These are phyloP conservation scores for Zootoca vivipara DNA, from an alignment of 2,113 vertebrate species.

Conservation along the genomic window DNA sequence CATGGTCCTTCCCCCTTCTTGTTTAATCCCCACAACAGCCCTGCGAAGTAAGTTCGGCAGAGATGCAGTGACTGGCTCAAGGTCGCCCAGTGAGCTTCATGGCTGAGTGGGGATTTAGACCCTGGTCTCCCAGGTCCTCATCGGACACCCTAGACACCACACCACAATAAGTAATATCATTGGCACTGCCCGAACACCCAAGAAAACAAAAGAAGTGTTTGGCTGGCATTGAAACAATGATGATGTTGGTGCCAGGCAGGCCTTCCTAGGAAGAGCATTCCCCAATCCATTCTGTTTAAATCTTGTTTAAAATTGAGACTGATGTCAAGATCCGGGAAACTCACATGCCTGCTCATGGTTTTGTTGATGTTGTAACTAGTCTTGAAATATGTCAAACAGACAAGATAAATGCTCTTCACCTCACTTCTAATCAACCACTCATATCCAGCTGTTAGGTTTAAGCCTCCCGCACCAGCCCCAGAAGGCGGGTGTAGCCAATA, in stretches of 20 bases:
- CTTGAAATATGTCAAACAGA: not conserved
- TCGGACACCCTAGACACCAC: too few species aligned
- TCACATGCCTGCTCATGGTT: too few species aligned
- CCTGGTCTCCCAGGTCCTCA: too few species aligned
- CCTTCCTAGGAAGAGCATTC: not conserved
- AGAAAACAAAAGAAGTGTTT: too few species aligned
- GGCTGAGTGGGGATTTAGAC: too few species aligned
- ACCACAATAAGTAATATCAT: too few species aligned
- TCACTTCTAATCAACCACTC: not conserved
- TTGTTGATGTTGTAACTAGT: not conserved
- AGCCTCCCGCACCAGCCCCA: conserved; percentile 23
- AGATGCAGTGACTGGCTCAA: not conserved
- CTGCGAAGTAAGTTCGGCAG: not conserved
- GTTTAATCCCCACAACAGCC: not conserved
- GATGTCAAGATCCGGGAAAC: not conserved
- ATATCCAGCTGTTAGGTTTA: accelerated
- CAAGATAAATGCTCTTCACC: not conserved
- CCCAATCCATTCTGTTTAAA: not conserved
- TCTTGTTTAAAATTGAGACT: not conserved
- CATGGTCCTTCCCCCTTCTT: too few species aligned
- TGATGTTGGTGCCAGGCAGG: too few species aligned
- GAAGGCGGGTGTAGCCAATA: not conserved
- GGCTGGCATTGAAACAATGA: too few species aligned
- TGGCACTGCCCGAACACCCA: too few species aligned
- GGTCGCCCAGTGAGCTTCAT: too few species aligned